Evolutionary conservation across 1,140 invertebrate genomes (phyloP), one percentile per base, ranked within the genome.

Genomic region (Vanessa atalanta): DNA sequence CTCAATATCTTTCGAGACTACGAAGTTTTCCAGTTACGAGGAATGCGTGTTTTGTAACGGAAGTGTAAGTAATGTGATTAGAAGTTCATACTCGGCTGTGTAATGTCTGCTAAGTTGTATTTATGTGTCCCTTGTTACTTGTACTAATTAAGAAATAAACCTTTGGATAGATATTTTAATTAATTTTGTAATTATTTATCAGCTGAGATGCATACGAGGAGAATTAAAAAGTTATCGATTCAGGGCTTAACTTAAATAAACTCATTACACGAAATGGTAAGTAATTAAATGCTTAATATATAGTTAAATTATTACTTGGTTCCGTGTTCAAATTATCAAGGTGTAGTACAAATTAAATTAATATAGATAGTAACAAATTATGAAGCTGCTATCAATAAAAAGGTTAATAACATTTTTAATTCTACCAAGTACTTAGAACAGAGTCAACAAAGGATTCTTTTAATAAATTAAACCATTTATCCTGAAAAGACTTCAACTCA

Each of bases 391-490:
- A 57, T 23, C 20, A n/a, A 9, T 8, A 11, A 20, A 20, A 6
- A 23, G 3, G 3, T 23, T 11, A 57, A 57, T 23, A 20, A 57
- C 12, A 16, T 23, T 57, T 50, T 50, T 26, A 12, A 57, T 57
- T 23, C 20, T 23, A 57, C 7, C 11, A 57, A 61, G 16, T n/a
- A 13, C 31, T 60, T 53, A 7, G 51, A 13, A 13, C 16, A 57
- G 11, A 31, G 26, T 37, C 15, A 53, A 37, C 26, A 20, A 65
- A 65, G 43, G 70, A 43, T 23, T 31, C 20, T 31, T 26, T 55
- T 71, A 68, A 57, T 60, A 68, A 68, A 68, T 68, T 53, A 64
- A 53, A 15, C 60, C n/a, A 71, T 71, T 64, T 71, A 16, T 47
- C 53, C 8, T 47, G 48, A 65, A 47, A 53, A 8, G 48, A 65